A percentile compares a stretch with the other conserved stretches of the same genome.
Conservation (phyloP, 2,888 invertebrate species). For the Pterostichus madidus region DNA sequence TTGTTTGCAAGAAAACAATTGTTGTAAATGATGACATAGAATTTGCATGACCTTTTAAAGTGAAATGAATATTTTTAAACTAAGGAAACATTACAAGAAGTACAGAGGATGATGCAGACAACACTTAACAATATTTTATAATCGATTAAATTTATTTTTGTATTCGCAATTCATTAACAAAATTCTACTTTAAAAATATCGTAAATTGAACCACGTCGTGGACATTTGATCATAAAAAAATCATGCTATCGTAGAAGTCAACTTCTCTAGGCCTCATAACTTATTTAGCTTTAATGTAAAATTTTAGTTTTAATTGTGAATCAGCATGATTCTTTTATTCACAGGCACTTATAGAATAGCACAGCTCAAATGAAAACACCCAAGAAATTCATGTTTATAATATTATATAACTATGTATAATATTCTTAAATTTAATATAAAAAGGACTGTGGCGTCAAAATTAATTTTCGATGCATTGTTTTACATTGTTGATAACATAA, state of each 20-base stretch:
- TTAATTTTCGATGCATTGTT: conserved; percentile 51
- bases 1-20: conserved; percentile 24
- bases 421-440: conserved; percentile 59
- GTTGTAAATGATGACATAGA: conserved; percentile 60
- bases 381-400: conserved; percentile 53
- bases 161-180: conserved; percentile 65
- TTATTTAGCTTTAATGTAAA: conserved; percentile 43
- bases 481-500: conserved; percentile 34
- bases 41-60: conserved; percentile 62
- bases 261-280: conserved; percentile 58
- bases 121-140: conserved; percentile 27
- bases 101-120: conserved; percentile 25
- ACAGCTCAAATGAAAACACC: conserved; percentile 66
- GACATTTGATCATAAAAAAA: conserved; percentile 66
- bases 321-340: conserved; percentile 66
- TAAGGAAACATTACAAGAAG: conserved; percentile 40
- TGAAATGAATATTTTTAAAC: conserved; percentile 57
- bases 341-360: conserved; percentile 67
- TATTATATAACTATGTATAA: conserved; percentile 31
- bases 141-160: conserved; percentile 62
- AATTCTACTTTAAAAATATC: conserved; percentile 65
- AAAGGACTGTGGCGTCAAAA: conserved; percentile 57
- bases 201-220: conserved; percentile 64
- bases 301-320: conserved; percentile 35
- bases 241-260: conserved; percentile 59